Base-by-base conservation (phyloP, 2,888 invertebrate species). In the Pammene aurita region DNA sequence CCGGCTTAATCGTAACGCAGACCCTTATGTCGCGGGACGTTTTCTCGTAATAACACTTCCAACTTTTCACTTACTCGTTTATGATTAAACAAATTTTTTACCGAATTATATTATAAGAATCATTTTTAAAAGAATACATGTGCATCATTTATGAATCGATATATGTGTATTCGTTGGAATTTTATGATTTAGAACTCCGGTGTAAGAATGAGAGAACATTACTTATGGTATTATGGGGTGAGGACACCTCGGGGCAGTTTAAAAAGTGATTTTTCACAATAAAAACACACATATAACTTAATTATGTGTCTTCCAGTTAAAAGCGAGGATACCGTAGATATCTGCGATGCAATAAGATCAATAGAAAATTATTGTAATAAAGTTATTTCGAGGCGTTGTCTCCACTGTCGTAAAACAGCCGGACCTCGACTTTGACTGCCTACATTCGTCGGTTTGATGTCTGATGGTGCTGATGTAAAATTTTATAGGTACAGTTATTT, bases 41-140 rank as follows among this genome's bases (percentile, higher is more conserved):
- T 66, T 66, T 66, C 66, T 66, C 60, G 66, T 66, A 60, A 60
- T 58, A 60, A 60, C 66, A 66, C 54, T 66, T 60, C 66, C 52
- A 60, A 66, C 60, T 66, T 66, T 60, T 66, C 66, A 66, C 66
- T 66, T 60, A 60, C 66, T 54, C 50, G 52, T 60, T 34, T 60
- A 52, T 66, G 60, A 66, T 66, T 60, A 66, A 66, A 66, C 34
- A n/a, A 41, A 41, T 9, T 66, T 66, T 58, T 46, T 46, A 46
- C 16, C 9, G 35, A 44, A n/a, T 18, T 38, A 65, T 56, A 38
- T 54, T 54, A 35, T n/a, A 18, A 26, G 34, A 11, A n/a, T n/a
- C 13, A 7, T 13, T 7, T 34, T 54, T 26, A 54, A 34, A n/a
- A 54, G 4, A 7, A 7, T 5, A 34, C 14, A 38, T 35, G n/a